phyloP scores from a whole-genome alignment of 2,113 vertebrate species.

The Ptychochromis oligacanthus region DNA sequence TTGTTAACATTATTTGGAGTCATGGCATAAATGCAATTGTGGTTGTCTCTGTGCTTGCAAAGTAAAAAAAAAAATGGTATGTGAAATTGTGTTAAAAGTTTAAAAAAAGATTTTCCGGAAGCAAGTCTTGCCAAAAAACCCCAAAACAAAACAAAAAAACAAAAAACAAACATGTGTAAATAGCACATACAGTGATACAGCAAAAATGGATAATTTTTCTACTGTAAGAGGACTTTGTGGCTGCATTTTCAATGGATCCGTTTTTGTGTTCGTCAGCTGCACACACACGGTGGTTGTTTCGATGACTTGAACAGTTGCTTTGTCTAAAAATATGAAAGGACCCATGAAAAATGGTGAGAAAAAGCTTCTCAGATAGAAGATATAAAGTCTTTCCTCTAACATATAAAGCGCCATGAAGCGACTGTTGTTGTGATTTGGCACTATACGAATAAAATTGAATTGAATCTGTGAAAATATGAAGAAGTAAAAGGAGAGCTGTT shows the following conservation, averaged over 20 bases:
- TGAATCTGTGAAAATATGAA: neutral
- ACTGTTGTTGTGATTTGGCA: too few species aligned
- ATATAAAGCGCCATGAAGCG: too few species aligned
- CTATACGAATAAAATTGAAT: too few species aligned
- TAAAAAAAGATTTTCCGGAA: accelerated
- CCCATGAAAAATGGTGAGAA: neutral
- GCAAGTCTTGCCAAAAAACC: too few species aligned
- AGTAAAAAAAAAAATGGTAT: neutral
- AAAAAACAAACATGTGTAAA: too few species aligned
- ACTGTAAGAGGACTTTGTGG: neutral
- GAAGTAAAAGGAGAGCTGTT: too few species aligned
- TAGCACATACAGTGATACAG: too few species aligned
- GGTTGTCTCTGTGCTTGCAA: neutral
- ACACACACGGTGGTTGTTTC: neutral
- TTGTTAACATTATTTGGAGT: neutral
- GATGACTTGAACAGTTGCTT: neutral
- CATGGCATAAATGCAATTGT: neutral
- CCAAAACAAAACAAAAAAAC: too few species aligned
- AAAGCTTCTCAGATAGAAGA: neutral
- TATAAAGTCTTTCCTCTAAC: too few species aligned
- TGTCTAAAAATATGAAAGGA: neutral
- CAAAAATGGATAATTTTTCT: too few species aligned
- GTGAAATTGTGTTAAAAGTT: neutral
- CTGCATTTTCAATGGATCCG: neutral
- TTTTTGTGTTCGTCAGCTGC: neutral